Conservation (phyloP, 2,888 invertebrate species). For the Coleophora deauratella region DNA sequence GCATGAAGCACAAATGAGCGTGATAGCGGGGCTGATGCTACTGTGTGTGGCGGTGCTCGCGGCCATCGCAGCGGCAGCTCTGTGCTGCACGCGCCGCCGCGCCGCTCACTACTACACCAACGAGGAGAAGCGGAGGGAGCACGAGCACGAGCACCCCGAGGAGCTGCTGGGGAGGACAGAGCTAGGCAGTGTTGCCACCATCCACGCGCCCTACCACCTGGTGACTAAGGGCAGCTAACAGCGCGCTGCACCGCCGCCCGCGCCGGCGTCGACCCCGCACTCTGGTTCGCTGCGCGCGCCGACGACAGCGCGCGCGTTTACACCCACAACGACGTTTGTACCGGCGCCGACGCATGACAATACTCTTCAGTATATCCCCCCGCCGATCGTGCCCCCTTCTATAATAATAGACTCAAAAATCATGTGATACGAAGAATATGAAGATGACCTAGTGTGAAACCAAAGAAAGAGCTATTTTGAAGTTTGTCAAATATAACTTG, state of each 20-base stretch:
- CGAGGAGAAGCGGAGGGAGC: conserved; percentile 77
- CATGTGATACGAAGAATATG: conserved; percentile 54
- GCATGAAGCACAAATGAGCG: conserved; percentile 73
- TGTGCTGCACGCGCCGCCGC: conserved; percentile 80
- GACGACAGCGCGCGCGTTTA: conserved; percentile 26
- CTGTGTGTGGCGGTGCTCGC: conserved; percentile 54
- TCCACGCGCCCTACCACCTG: conserved; percentile 52
- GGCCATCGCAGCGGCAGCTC: conserved; percentile 68
- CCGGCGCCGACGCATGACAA: conserved; percentile 17
- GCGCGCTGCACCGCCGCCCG: conserved; percentile 24
- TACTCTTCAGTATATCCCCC: conserved; percentile 28
- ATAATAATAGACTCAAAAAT: conserved; percentile 37
- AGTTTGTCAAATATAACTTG: background rate
- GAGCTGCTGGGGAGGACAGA: conserved; percentile 47
- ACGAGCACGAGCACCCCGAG: conserved; percentile 53
- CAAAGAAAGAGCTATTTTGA: conserved; percentile 8
- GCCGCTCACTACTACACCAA: conserved; percentile 86
- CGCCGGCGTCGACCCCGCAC: conserved; percentile 2
- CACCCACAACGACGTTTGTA: conserved; percentile 20
- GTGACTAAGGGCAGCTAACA: conserved; percentile 56
- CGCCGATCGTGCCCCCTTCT: conserved; percentile 26
- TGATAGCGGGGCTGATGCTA: conserved; percentile 62
- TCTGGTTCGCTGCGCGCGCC: conserved; percentile 18
- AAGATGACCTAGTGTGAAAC: conserved; percentile 59
- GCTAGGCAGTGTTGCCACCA: conserved; percentile 52